Conservation (phyloP, 2,113 vertebrate species). For the Trachemys scripta region DNA sequence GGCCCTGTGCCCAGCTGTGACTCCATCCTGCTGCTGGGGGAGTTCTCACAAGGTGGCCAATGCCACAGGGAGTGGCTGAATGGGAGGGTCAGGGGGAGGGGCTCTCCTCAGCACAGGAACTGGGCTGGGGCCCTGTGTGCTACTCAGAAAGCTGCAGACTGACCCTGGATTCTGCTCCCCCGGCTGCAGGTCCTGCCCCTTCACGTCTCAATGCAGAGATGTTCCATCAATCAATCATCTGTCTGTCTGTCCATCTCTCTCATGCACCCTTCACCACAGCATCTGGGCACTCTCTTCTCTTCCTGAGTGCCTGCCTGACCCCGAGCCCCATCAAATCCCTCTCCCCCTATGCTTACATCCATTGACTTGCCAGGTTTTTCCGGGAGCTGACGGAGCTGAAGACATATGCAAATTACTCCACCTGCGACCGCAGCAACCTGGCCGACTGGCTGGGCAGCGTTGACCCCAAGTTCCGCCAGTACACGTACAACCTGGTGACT, state of each 20-base stretch:
- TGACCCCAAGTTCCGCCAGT: conserved; percentile 94
- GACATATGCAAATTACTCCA: conserved; percentile 94
- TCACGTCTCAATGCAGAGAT: fast-evolving
- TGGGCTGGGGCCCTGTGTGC: background rate
- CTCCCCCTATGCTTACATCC: fast-evolving
- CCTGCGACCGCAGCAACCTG: conserved; percentile 95
- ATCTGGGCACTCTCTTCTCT: fast-evolving
- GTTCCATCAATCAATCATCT: fast-evolving
- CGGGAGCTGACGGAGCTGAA: conserved; percentile 94
- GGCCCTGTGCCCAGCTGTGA: background rate
- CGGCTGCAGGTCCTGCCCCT: background rate
- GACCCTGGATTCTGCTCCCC: background rate
- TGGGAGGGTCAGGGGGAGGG: background rate
- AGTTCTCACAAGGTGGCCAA: background rate
- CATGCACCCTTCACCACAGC: background rate
- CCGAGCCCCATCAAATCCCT: background rate
- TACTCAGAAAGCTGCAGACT: background rate
- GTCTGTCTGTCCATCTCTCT: background rate
- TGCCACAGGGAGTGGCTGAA: fast-evolving
- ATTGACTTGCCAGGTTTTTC: conserved; percentile 84
- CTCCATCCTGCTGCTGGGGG: background rate
- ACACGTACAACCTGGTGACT: conserved; percentile 93
- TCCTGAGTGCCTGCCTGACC: background rate
- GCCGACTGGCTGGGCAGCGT: conserved; percentile 92
- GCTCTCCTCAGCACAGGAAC: background rate